Base-by-base conservation (phyloP, 1,140 invertebrate genomes). In the Drosophila aff. region DNA sequence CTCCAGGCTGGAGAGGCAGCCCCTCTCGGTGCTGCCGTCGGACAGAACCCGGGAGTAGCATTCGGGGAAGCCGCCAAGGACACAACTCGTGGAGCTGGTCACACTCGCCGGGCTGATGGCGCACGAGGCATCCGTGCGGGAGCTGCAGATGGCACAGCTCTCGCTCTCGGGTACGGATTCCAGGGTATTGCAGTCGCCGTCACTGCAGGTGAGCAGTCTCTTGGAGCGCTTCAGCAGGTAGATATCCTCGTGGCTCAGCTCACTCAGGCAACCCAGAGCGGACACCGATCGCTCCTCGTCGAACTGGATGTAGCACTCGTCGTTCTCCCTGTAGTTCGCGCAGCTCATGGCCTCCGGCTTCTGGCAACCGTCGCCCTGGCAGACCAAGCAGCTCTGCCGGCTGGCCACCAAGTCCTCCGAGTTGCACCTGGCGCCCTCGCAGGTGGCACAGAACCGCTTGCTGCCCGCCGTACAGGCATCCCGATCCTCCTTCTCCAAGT, bases 21-120 rank as follows among this genome's bases (percentile, higher is more conserved):
- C 91, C n/a, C 91, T 79, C 57, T 92, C 91, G 1, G 91, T 92
- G 36, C 57, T 47, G 18, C 91, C 91, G 43, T 87, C 85, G 4
- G 18, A 6, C 0, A 85, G 72, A 0, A 92, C 81, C 3, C 91
- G 82, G 11, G 80, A 58, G 18, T 92, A 92, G 41, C 91, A 92
- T 8, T 92, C 76, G 2, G 89, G 82, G 36, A 85, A 62, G 33
- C 89, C 91, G 7, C 16, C n/a, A 0, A 69, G 0, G 2, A 7
- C 7, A 16, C 91, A 92, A 5, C 8, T 64, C 1, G 82, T 85
- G 5, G 57, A 15, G 10, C 67, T 69, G 10, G 10, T 15, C 40
- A 92, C 80, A 36, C 41, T 43, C 3, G 46, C 31, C 0, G 91
- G 91, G 33, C 47, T 76, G 0, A 79, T 67, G 16, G 91, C 91